phyloP scores from a whole-genome alignment of 1,140 invertebrate genomes.

The Drosophila melanogaster region Release_6_plus_ISO1_MT NC_004354.4:11726001-11726500 shows the following conservation, averaged over 20 bases:
- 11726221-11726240: slow-evolving; percentile 1
- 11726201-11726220: slow-evolving; percentile 6
- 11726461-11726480: slow-evolving; percentile 12
- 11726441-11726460: not conserved
- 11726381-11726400: not conserved
- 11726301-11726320: slow-evolving; percentile 16
- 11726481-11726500: slow-evolving; percentile 5
- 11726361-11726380: not conserved
- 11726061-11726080: not conserved
- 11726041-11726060: not conserved
- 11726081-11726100: not conserved
- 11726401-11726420: slow-evolving; percentile 5
- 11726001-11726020: slow-evolving; percentile 5
- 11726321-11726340: slow-evolving; percentile 29
- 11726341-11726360: not conserved
- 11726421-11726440: slow-evolving; percentile 10
- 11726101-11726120: not conserved
- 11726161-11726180: slow-evolving; percentile 4
- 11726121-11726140: not conserved
- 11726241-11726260: slow-evolving; percentile 4
- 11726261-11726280: not conserved
- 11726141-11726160: not conserved
- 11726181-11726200: not conserved
- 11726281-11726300: slow-evolving; percentile 12
- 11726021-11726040: not conserved